Base-by-base conservation (phyloP, 2,797 vertebrate species). In the Erpetoichthys calabaricus region DNA sequence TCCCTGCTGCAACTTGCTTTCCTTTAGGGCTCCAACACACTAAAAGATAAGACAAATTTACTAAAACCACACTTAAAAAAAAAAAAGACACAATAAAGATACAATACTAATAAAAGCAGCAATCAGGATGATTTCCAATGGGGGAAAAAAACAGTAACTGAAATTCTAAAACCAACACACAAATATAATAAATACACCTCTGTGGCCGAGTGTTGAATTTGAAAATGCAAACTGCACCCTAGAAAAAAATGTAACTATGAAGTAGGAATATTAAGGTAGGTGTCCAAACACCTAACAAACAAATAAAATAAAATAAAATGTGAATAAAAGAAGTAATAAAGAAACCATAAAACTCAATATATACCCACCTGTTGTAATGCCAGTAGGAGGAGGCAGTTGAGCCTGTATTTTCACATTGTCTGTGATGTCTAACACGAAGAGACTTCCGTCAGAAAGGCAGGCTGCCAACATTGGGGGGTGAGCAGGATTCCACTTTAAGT, bases 1-100 rank as follows among this genome's bases (percentile, higher is more conserved):
- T 97, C 50, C 96, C 95, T 8, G 88, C 91, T 42, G 92, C 91
- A 25, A 99, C 80, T 52, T 98, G 94, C 72, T 98, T 98, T 60
- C 96, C 96, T 77, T 99, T 99, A 3, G 94, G 95, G 72, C 95
- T 98, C 96, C 96, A 99, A 71, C 93, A 94, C 64, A 98, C 95
- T 99, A 65, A 52, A 47, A 6, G 3, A 64, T 45, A 56, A 50
- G 6, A 25, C 25, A 25, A 25, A 25, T 25, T 25, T 25, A 25
- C 25, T 25, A 25, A 25, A 25, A 25, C 25, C 25, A 25, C 25
- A 25, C 25, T 25, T 25, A 46, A 53, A n/a, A 42, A 46, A 53
- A n/a, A 42, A 41, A 56, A 45, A 42, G 4, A 7, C 49, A 56
- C 42, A n/a, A 7, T 8, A 45, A 55, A 45, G 44, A 46, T 44